Base-by-base conservation (phyloP, 2,113 vertebrate species). In the Nettapus auritus region DNA sequence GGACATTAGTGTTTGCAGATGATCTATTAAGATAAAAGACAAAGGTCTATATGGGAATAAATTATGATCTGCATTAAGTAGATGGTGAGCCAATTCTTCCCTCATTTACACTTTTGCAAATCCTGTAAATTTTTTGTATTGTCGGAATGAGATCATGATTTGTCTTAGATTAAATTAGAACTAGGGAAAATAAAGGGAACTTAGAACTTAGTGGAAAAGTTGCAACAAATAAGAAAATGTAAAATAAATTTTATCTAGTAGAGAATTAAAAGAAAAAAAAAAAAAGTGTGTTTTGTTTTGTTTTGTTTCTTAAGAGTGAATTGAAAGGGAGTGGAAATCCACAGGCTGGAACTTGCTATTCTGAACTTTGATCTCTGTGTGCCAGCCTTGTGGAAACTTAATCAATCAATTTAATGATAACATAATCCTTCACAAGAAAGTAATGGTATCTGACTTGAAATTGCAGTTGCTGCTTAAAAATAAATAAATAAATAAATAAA, bases 1-100 rank as follows among this genome's bases (percentile, higher is more conserved):
- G 59, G 74, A 91, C 36, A 38, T 66, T 76, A 89, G 22, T 59
- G 52, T 83, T 79, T 95, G 79, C 68, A 87, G 87, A 85, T 82
- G 71, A 34, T 94, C 52, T 81, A 1, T 33, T 78, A 88, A 88
- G 68, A 93, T 77, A 86, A 89, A 82, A 84, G 19, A 20, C 36
- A 52, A 88, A 94, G 17, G 10, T 34, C 29, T 75, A 59, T n/a
- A 60, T 60, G 42, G 23, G 36, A 77, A 83, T n/a, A 93, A 88
- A 74, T 74, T 73, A n/a, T 69, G 50, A 70, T 55, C 31, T 64
- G 33, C 15, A n/a, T 88, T 75, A 79, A 81, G 57, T 17, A 86
- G 22, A 57, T 46, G 17, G 22, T 69, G 25, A 84, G 44, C 15
- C 57, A 84, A 2, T 87, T 84, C 44, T 73, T 62, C 44, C 23